Conservation (phyloP, 2,797 vertebrate genomes). For the Setipinna tenuifilis region DNA sequence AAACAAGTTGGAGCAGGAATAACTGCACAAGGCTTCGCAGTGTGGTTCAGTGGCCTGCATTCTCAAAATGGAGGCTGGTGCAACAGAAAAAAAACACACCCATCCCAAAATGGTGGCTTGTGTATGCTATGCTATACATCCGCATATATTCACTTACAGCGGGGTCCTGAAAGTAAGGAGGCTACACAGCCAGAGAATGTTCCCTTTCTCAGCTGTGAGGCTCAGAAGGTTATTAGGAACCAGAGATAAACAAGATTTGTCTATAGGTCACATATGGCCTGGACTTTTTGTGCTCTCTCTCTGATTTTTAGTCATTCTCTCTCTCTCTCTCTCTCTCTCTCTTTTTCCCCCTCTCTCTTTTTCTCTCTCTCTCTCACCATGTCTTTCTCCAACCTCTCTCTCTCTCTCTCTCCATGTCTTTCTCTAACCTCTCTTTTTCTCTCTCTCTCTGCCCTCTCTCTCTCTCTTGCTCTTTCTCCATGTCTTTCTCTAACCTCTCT, state of each 20-base stretch:
- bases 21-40: neutral
- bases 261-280: slow-evolving; percentile 23
- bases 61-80: slow-evolving; percentile 13
- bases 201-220: neutral
- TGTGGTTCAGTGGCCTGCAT: neutral
- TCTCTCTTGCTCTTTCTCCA: neutral
- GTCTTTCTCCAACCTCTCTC: too few species aligned
- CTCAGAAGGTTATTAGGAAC: neutral
- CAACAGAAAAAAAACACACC: neutral
- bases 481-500: neutral
- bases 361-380: too few species aligned
- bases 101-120: neutral
- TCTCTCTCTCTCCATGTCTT: too few species aligned
- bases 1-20: slow-evolving; percentile 11
- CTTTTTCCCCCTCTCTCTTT: neutral
- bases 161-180: neutral
- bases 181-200: neutral
- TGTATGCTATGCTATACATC: neutral
- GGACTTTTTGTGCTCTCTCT: slow-evolving; percentile 20
- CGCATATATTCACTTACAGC: neutral
- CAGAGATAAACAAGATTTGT: neutral
- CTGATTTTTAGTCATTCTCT: slow-evolving; percentile 16
- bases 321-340: slow-evolving; percentile 29
- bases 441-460: neutral
- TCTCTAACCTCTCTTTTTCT: too few species aligned